These are phyloP conservation scores for Thermophis baileyi DNA, from an alignment of 2,113 vertebrate species.

Conservation along the genomic window DNA sequence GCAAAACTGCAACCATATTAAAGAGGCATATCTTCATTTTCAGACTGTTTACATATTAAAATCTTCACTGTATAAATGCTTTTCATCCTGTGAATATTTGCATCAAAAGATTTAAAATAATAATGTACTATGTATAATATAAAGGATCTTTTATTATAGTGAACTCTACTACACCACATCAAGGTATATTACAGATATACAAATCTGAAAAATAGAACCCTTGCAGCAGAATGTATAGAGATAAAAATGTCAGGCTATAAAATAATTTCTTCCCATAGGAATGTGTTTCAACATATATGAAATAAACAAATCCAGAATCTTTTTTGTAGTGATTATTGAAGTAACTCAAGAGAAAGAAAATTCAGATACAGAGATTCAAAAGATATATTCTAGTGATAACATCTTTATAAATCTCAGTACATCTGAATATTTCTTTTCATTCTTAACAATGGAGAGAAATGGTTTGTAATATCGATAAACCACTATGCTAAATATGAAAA, in stretches of 20 bases:
- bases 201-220: not conserved
- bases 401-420: slow-evolving; percentile 52
- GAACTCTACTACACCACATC: not conserved
- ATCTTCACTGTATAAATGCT: not conserved
- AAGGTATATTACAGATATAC: slow-evolving; percentile 9
- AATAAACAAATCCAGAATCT: slow-evolving; percentile 35
- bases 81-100: not conserved
- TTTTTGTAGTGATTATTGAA: slow-evolving; percentile 38
- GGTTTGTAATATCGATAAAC: slow-evolving; percentile 68
- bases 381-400: slow-evolving; percentile 58
- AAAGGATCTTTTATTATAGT: not conserved
- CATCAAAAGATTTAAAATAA: not conserved
- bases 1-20: not conserved
- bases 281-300: slow-evolving; percentile 21
- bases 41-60: not conserved
- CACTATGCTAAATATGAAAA: slow-evolving; percentile 71
- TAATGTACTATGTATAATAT: not conserved
- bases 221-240: not conserved
- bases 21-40: not conserved
- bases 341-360: slow-evolving; percentile 47
- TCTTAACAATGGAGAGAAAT: slow-evolving; percentile 64
- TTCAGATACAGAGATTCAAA: slow-evolving; percentile 34
- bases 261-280: slow-evolving; percentile 33
- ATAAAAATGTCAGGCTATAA: not conserved
- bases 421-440: slow-evolving; percentile 48